Evolutionary conservation across 2,888 invertebrate species (phyloP).

Genomic region (Drosophila melanosoma): DNA sequence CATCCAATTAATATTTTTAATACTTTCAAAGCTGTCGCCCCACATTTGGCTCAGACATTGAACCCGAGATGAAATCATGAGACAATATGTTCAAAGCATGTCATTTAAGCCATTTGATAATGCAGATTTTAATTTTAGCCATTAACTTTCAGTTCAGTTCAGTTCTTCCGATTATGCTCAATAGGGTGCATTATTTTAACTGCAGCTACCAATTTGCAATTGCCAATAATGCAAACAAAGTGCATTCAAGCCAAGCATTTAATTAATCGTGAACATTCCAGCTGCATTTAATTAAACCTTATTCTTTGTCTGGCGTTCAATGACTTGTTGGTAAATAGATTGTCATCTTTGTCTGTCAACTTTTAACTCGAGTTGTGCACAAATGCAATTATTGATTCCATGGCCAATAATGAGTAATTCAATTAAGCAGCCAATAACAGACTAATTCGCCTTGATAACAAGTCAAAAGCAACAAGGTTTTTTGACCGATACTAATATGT

Average conservation of each 20-base stretch:
- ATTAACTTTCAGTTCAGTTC: constrained; percentile 19
- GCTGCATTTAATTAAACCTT: constrained; percentile 29
- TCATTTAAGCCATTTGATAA: neutral
- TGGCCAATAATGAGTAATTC: neutral
- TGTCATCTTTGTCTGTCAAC: constrained; percentile 29
- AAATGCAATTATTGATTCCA: constrained; percentile 2
- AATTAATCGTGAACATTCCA: constrained; percentile 1
- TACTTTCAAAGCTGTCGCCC: neutral
- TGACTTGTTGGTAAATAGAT: constrained; percentile 14
- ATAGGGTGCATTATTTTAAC: constrained; percentile 34
- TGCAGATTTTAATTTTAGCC: neutral
- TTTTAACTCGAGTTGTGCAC: constrained; percentile 19
- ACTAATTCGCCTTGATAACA: neutral
- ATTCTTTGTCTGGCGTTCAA: constrained; percentile 18
- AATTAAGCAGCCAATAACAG: constrained; percentile 10
- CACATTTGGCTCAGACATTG: neutral
- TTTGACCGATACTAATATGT: neutral
- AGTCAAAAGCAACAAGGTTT: neutral
- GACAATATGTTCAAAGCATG: neutral
- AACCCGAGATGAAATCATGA: neutral
- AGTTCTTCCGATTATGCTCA: constrained; percentile 21
- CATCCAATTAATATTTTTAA: constrained; percentile 11
- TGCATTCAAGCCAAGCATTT: constrained; percentile 12
- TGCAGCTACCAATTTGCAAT: constrained; percentile 28
- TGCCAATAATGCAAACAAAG: constrained; percentile 9